Evolutionary conservation across 2,888 invertebrate species (phyloP).

Genomic region (Drosophila antonietae): DNA sequence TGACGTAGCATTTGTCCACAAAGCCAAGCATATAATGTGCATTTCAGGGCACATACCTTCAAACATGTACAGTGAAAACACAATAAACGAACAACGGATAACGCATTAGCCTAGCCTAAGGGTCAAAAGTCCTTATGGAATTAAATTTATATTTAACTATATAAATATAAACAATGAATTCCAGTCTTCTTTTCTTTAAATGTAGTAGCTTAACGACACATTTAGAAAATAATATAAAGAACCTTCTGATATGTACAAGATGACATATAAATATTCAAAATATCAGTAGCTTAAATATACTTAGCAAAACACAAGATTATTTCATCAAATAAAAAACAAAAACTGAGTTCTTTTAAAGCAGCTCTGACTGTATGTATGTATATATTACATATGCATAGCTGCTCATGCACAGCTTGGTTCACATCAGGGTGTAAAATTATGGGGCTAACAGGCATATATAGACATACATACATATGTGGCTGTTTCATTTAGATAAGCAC

Average conservation of each 20-base stretch:
- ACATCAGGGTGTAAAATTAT: slow-evolving; percentile 11
- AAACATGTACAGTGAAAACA: neutral
- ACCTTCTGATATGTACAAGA: too few species aligned
- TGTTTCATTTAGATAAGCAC: slow-evolving; percentile 45
- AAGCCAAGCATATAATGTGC: slow-evolving; percentile 35
- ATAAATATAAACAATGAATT: neutral
- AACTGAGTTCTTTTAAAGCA: neutral
- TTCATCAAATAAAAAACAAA: neutral
- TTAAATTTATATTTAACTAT: neutral
- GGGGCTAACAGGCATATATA: neutral
- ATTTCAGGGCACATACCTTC: slow-evolving; percentile 4
- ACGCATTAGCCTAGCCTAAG: neutral
- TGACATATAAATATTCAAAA: too few species aligned
- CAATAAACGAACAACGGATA: neutral
- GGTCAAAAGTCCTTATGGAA: neutral
- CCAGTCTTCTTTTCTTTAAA: neutral
- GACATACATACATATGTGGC: neutral
- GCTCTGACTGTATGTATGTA: neutral
- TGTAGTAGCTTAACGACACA: too few species aligned
- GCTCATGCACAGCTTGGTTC: neutral
- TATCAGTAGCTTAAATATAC: too few species aligned
- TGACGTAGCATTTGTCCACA: slow-evolving; percentile 45
- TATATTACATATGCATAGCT: neutral
- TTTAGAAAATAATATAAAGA: too few species aligned
- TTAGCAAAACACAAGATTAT: too few species aligned